These are phyloP conservation scores for Cybosia mesomella DNA, from an alignment of 2,888 invertebrate genomes.

Conservation along the genomic window DNA sequence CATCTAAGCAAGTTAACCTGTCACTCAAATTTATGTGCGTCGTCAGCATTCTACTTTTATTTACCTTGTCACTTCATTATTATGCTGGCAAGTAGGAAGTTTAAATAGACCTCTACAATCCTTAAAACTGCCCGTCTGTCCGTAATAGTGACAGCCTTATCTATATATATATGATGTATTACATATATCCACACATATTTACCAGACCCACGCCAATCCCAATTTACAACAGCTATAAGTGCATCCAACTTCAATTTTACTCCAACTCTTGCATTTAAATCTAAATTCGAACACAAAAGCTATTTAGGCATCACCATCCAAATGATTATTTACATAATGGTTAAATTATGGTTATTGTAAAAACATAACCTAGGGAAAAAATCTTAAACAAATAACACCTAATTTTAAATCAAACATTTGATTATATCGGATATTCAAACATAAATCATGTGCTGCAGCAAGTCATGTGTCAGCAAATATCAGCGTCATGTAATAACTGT, in stretches of 20 bases:
- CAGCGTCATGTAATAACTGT: conserved; percentile 61
- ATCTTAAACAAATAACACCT: conserved; percentile 23
- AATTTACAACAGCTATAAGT: not conserved
- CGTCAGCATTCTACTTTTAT: no score
- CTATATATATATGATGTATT: no score
- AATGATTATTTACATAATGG: not conserved
- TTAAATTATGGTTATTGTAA: not conserved
- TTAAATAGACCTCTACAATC: no score
- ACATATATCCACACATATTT: no score
- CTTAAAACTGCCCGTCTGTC: no score
- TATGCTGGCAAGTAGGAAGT: no score
- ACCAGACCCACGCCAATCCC: not conserved
- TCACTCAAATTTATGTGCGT: no score
- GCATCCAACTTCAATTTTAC: not conserved
- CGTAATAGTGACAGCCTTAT: no score
- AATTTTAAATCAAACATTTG: conserved; percentile 36
- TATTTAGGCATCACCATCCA: not conserved
- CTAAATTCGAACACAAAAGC: no score
- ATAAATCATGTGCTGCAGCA: conserved; percentile 43
- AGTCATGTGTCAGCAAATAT: conserved; percentile 72
- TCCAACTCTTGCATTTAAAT: not conserved
- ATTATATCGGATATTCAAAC: conserved; percentile 58
- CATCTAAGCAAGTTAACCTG: no score
- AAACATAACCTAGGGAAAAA: not conserved
- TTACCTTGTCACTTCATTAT: no score